A percentile compares a stretch with the other conserved stretches of the same genome.
Conservation (phyloP, 2,888 invertebrate genomes). For the Lepidocyrtoides sp. region DNA sequence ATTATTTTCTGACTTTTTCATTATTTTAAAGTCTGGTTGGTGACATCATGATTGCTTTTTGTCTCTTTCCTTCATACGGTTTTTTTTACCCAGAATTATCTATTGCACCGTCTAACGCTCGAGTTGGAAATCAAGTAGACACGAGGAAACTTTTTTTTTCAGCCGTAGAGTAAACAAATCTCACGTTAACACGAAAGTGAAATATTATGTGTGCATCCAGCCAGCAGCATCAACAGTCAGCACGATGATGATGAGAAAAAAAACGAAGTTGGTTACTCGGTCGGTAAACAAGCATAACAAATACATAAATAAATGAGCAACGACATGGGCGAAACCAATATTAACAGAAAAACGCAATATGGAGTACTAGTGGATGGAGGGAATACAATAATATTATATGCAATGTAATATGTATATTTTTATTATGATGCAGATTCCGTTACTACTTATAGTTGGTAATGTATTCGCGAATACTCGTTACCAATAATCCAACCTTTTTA, state of each 20-base stretch:
- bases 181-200: neutral
- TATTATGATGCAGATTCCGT: too few species aligned
- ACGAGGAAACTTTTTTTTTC: neutral
- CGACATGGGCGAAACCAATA: too few species aligned
- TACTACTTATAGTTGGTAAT: too few species aligned
- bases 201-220: neutral
- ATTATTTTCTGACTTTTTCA: neutral
- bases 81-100: neutral
- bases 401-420: too few species aligned
- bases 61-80: neutral
- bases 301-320: too few species aligned
- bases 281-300: too few species aligned
- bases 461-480: neutral
- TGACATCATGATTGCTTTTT: neutral
- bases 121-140: neutral
- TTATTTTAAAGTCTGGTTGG: neutral
- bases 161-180: neutral
- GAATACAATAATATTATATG: too few species aligned
- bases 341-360: too few species aligned
- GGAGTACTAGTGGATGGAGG: too few species aligned
- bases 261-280: too few species aligned
- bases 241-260: too few species aligned
- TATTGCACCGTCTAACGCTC: neutral
- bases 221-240: neutral
- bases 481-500: neutral